Evolutionary conservation across 2,113 vertebrate genomes (phyloP).

Genomic region (Cercocebus atys): DNA sequence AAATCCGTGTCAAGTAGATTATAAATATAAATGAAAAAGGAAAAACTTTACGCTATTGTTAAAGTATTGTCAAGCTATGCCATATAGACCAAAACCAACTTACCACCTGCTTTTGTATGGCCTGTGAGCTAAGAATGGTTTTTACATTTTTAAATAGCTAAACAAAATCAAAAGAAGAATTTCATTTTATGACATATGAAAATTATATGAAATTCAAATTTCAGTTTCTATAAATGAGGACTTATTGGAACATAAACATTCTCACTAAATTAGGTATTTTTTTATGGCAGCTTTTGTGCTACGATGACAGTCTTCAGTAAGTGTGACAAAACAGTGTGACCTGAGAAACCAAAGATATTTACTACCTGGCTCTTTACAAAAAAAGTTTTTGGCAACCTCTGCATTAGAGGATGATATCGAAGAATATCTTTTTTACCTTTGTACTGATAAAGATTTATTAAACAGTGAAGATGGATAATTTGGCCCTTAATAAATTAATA

Average conservation of each 20-base stretch:
- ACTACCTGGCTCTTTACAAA: background rate
- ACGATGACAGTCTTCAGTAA: background rate
- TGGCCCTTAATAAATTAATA: background rate
- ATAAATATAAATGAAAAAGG: background rate
- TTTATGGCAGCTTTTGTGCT: background rate
- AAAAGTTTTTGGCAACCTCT: background rate
- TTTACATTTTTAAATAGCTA: background rate
- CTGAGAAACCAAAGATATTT: background rate
- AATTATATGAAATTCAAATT: background rate
- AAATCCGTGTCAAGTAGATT: background rate
- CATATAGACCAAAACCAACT: background rate
- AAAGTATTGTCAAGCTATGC: background rate
- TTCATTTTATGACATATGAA: background rate
- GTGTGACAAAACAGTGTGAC: accelerated
- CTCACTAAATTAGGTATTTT: background rate
- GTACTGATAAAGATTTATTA: background rate
- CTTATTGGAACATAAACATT: background rate
- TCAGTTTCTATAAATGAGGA: background rate
- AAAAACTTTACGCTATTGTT: background rate
- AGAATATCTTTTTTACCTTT: background rate
- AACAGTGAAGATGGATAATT: background rate
- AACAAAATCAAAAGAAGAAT: background rate
- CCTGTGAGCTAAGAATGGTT: background rate
- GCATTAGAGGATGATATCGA: background rate
- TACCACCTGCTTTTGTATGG: background rate